A percentile compares a stretch with the other conserved stretches of the same genome.
Conservation (phyloP, 1,140 invertebrate species). For the Sminthurides bifidus region DNA sequence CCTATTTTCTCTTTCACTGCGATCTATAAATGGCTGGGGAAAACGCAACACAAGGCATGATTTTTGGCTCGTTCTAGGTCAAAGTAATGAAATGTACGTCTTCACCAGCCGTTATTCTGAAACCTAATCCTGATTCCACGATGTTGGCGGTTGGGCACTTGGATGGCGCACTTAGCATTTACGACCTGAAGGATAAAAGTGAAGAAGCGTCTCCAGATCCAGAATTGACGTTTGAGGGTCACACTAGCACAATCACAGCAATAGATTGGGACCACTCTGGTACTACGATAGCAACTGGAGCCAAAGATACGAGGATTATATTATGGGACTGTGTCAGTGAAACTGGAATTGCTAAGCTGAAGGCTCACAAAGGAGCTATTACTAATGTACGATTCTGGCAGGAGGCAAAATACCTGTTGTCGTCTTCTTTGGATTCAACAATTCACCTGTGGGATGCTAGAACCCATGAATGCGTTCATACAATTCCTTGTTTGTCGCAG, state of each 20-base stretch:
- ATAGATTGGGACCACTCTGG: slow-evolving; percentile 68
- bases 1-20: neutral
- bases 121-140: slow-evolving; percentile 51
- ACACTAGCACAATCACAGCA: slow-evolving; percentile 61
- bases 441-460: slow-evolving; percentile 96
- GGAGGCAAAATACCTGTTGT: slow-evolving; percentile 60
- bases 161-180: slow-evolving; percentile 78
- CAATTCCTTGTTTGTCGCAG: slow-evolving; percentile 42
- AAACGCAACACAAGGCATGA: neutral
- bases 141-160: slow-evolving; percentile 80
- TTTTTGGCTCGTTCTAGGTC: slow-evolving; percentile 31
- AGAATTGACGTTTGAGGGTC: slow-evolving; percentile 71
- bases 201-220: slow-evolving; percentile 46
- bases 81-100: slow-evolving; percentile 33
- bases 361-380: slow-evolving; percentile 84
- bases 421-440: slow-evolving; percentile 84
- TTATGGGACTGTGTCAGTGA: slow-evolving; percentile 91
- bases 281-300: slow-evolving; percentile 69
- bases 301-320: slow-evolving; percentile 86
- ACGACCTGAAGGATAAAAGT: slow-evolving; percentile 45
- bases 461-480: slow-evolving; percentile 91
- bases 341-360: slow-evolving; percentile 71
- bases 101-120: slow-evolving; percentile 24
- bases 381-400: slow-evolving; percentile 74
- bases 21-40: neutral